These are phyloP conservation scores for Anseranas semipalmata DNA, from an alignment of 2,113 vertebrate species.

Conservation along the genomic window DNA sequence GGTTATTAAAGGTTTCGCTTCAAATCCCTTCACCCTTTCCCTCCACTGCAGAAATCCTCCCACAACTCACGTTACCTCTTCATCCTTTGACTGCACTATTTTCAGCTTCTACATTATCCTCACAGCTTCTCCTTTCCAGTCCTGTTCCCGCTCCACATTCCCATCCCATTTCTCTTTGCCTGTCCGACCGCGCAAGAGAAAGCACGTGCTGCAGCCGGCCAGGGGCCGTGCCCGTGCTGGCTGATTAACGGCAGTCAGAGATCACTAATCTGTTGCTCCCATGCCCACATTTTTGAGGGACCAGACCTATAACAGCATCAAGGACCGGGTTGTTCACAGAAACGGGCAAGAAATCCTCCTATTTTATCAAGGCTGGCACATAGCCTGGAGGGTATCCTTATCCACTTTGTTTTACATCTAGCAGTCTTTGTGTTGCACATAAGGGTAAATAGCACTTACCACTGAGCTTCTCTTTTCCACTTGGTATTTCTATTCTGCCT, in stretches of 20 bases:
- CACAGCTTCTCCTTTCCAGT: neutral
- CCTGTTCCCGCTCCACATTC: neutral
- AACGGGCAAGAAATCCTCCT: neutral
- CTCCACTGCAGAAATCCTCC: neutral
- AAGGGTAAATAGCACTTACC: neutral
- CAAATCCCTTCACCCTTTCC: neutral
- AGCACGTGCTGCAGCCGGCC: neutral
- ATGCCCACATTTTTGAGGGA: neutral
- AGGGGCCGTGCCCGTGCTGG: neutral
- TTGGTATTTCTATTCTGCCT: neutral
- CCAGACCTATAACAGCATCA: neutral
- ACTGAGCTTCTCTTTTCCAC: neutral
- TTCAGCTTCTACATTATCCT: neutral
- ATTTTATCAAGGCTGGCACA: neutral
- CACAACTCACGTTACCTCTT: neutral
- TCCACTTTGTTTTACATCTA: neutral
- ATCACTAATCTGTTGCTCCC: neutral
- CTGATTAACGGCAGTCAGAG: neutral
- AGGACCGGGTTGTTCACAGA: neutral
- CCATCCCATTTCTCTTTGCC: neutral
- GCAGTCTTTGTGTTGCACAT: accelerated
- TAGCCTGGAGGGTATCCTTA: neutral
- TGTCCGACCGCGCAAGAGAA: neutral
- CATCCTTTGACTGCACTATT: neutral
- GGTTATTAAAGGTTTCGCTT: neutral